Base-by-base conservation (phyloP, 2,113 vertebrate species). In the Ochotona princeps region DNA sequence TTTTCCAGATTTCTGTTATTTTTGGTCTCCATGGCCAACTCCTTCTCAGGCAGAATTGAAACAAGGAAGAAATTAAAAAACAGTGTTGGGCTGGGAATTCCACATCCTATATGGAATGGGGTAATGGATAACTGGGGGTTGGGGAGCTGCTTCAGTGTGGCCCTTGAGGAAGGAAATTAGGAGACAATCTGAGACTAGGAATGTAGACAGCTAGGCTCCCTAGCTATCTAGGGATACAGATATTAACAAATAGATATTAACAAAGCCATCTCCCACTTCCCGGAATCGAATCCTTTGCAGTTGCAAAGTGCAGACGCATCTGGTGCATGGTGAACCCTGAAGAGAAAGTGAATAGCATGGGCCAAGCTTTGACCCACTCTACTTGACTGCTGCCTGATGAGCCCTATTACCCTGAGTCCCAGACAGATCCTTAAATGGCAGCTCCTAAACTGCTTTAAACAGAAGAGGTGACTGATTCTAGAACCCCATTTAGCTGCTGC, bases 381-480 rank as follows among this genome's bases (percentile, higher is more conserved):
- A 35, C 69, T 25, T 21, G 49, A 14, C 44, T 65, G 30, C 51
- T 38, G 28, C 30, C 61, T 76, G 69, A 90, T 83, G 72, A 92
- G 73, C 4, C 2, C 20, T n/a, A 21, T 35, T 15, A 89, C 81
- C 63, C 54, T 79, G 38, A 89, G 72, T 61, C 12, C 30, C 26
- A 13, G 30, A 73, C 23, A 18, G 17, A 38, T 69, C 28, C 66
- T 83, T 38, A 65, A 60, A 84, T 7, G 7, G 47, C 11, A 76
- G 35, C 23, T 86, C 60, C n/a, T 73, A 69, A 3, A 38, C 57
- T 38, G 2, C 91, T 83, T 67, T 47, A 9, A 91, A 93, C 30
- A 94, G 69, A 91, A 75, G 66, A 96, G 90, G 57, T 93, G 84
- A 92, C 92, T 93, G 83, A 91, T 89, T 26, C 76, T 49, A 90